These are phyloP conservation scores for Limnephilus auricula DNA, from an alignment of 2,888 invertebrate genomes.

Conservation along the genomic window DNA sequence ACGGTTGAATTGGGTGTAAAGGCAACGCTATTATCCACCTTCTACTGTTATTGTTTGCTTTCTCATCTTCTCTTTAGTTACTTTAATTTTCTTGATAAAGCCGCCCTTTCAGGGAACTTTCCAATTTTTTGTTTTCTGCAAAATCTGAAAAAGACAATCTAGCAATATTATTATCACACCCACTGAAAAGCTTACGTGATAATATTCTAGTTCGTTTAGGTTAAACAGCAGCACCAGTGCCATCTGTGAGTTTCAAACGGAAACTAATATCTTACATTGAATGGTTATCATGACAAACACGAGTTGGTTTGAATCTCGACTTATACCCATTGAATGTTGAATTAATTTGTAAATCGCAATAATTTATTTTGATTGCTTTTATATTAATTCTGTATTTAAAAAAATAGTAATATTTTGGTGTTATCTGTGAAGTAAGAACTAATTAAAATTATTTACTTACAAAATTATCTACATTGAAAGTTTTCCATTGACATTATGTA, in stretches of 20 bases:
- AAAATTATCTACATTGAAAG: background rate
- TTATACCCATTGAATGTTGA: background rate
- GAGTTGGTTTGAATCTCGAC: background rate
- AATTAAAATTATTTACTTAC: background rate
- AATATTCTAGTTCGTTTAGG: background rate
- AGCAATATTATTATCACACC: background rate
- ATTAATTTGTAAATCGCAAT: background rate
- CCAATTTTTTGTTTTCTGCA: background rate
- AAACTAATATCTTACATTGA: background rate
- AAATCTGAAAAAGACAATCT: background rate
- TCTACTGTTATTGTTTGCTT: background rate
- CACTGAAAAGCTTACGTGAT: background rate
- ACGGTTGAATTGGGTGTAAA: background rate
- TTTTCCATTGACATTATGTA: background rate
- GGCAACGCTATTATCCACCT: background rate
- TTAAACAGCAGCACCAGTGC: background rate
- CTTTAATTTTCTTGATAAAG: too few species aligned
- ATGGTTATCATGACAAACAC: background rate
- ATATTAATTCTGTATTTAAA: background rate
- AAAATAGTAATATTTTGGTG: background rate
- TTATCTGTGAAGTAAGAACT: background rate
- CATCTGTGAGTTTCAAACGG: background rate
- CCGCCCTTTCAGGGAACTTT: background rate
- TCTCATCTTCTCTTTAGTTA: background rate
- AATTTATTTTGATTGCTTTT: background rate